phyloP scores from a whole-genome alignment of 2,113 vertebrate genomes.

The Boleophthalmus pectinirostris region DNA sequence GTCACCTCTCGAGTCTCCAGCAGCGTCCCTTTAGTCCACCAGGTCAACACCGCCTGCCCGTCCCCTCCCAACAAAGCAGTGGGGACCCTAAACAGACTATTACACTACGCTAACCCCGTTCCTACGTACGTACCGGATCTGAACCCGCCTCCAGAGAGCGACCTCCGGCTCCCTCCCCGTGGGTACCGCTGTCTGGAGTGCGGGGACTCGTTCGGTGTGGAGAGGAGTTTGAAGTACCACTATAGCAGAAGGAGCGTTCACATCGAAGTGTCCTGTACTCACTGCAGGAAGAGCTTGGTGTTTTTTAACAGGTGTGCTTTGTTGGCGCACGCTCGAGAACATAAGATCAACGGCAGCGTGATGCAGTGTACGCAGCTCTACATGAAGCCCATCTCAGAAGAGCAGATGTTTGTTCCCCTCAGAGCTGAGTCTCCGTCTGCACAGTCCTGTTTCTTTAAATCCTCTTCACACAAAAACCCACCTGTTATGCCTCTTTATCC shows the following conservation, averaged over 20 bases:
- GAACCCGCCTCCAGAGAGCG: conserved; percentile 84
- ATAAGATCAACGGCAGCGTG: conserved; percentile 88
- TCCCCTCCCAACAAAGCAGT: conserved; percentile 72
- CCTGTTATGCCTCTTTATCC: conserved; percentile 87
- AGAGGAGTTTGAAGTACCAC: conserved; percentile 90
- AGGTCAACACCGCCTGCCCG: conserved; percentile 85
- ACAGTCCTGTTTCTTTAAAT: conserved; percentile 42
- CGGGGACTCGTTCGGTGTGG: conserved; percentile 91
- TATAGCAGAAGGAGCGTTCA: conserved; percentile 90
- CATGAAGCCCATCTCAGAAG: conserved; percentile 88
- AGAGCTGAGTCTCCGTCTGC: conserved; percentile 48
- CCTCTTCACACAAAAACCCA: conserved; percentile 34
- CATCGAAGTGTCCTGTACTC: conserved; percentile 91
- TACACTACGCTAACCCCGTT: conserved; percentile 89
- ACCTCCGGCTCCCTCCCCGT: conserved; percentile 85
- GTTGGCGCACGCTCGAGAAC: conserved; percentile 90
- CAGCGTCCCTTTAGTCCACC: conserved; percentile 91
- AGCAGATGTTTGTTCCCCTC: conserved; percentile 86
- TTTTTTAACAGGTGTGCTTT: conserved; percentile 97
- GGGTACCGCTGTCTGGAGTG: conserved; percentile 94
- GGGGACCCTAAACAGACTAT: conserved; percentile 86
- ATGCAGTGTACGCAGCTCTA: conserved; percentile 98
- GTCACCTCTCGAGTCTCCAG: conserved; percentile 78
- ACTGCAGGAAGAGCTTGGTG: conserved; percentile 87
- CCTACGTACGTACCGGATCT: conserved; percentile 91